phyloP scores from a whole-genome alignment of 1,140 invertebrate species.

The Zaprionus capensis region DNA sequence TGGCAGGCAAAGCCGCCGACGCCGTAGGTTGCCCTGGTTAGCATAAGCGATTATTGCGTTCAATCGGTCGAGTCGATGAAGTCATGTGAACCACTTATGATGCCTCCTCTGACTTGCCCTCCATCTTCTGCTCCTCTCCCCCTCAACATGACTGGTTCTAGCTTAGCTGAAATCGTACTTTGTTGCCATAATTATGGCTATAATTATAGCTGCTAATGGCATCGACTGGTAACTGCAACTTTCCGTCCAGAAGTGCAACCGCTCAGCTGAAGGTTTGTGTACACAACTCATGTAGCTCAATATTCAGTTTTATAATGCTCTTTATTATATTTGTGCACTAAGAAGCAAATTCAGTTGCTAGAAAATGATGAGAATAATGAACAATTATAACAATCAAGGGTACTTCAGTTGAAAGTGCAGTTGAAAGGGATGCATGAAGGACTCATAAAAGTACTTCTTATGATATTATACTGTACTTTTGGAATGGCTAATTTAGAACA shows the following conservation, averaged over 20 bases:
- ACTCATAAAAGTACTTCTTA: neutral
- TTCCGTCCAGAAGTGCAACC: neutral
- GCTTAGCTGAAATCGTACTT: constrained; percentile 6
- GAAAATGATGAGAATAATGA: neutral
- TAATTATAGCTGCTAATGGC: constrained; percentile 4
- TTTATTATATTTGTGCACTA: neutral
- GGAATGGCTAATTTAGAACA: neutral
- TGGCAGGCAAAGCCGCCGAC: constrained; percentile 43
- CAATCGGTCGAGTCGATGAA: constrained; percentile 21
- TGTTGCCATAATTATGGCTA: constrained; percentile 8
- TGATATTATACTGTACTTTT: neutral
- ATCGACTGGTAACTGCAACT: neutral
- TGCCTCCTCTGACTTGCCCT: neutral
- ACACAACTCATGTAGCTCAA: neutral
- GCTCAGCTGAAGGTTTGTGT: neutral
- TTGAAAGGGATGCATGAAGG: too few relatives aligned
- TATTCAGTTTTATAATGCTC: neutral
- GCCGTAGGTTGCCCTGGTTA: constrained; percentile 42
- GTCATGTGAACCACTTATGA: constrained; percentile 23
- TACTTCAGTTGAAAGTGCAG: too few relatives aligned
- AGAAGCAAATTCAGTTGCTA: neutral
- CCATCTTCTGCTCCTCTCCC: neutral
- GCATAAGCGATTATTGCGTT: constrained; percentile 44
- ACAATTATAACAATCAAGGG: neutral
- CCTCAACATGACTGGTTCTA: neutral